A percentile compares a stretch with the other conserved stretches of the same genome.
Evolutionary conservation across 2,888 invertebrate species (phyloP).

Genomic region (Eupithecia pulchellata): DNA sequence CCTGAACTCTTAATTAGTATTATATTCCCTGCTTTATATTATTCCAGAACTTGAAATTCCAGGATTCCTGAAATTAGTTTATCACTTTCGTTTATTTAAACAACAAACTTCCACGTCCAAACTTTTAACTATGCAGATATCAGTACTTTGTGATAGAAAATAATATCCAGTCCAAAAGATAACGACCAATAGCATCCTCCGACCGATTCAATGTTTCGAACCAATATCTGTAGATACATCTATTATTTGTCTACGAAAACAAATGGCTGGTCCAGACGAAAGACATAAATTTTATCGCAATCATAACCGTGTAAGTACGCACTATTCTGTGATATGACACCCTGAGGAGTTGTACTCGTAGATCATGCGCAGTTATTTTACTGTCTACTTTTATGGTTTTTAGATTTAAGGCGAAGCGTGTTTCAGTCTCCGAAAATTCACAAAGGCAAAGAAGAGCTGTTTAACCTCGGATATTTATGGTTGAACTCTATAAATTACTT

Average conservation of each 20-base stretch:
- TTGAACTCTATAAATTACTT: too few species aligned
- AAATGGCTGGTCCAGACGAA: constrained; percentile 58
- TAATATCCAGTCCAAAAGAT: not conserved
- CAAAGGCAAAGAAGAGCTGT: too few species aligned
- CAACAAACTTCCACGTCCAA: too few species aligned
- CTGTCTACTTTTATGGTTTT: constrained; percentile 48
- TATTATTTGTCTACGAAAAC: constrained; percentile 47
- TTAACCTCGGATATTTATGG: too few species aligned
- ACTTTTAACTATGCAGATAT: too few species aligned
- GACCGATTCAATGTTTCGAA: not conserved
- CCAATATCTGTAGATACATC: not conserved
- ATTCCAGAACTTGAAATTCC: too few species aligned
- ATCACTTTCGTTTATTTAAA: too few species aligned
- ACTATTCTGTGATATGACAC: constrained; percentile 47
- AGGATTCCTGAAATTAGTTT: too few species aligned
- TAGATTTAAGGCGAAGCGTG: constrained; percentile 44
- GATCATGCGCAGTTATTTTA: constrained; percentile 56
- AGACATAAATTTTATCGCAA: constrained; percentile 64
- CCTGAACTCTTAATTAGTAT: too few species aligned
- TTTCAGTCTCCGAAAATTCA: not conserved
- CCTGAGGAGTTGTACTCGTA: constrained; percentile 51
- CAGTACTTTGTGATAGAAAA: too few species aligned
- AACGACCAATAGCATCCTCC: not conserved
- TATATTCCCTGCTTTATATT: too few species aligned
- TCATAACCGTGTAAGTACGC: constrained; percentile 54